These are phyloP conservation scores for Sinelater perroti DNA, from an alignment of 2,888 invertebrate species.

Conservation along the genomic window DNA sequence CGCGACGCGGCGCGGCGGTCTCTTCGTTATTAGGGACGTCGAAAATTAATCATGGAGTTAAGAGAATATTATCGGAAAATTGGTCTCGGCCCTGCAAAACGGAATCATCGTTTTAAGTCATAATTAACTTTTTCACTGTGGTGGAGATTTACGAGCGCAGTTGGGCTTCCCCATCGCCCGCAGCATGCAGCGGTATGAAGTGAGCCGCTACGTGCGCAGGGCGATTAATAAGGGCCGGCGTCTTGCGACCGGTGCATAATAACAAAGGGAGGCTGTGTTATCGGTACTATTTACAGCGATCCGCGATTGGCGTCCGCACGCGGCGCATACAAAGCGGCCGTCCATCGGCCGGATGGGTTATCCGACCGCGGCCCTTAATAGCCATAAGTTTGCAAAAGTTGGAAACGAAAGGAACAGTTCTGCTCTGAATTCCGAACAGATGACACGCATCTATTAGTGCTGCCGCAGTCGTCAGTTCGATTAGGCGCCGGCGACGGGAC, in stretches of 20 bases:
- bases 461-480: conserved; percentile 38
- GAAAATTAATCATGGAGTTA: conserved; percentile 43
- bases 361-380: conserved; percentile 28
- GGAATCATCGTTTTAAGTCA: conserved; percentile 44
- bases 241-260: conserved; percentile 38
- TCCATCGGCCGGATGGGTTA: conserved; percentile 25
- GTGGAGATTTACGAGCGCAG: conserved; percentile 39
- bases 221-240: conserved; percentile 39
- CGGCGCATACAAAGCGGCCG: conserved; percentile 38
- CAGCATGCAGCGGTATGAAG: conserved; percentile 16
- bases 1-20: conserved; percentile 36
- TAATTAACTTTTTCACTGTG: conserved; percentile 43
- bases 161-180: conserved; percentile 26
- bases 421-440: conserved; percentile 41
- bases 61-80: conserved; percentile 45
- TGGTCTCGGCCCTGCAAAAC: conserved; percentile 41
- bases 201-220: conserved; percentile 32
- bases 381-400: conserved; percentile 37
- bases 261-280: conserved; percentile 38
- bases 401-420: conserved; percentile 35
- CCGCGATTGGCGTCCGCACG: conserved; percentile 39
- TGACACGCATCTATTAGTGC: conserved; percentile 39
- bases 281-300: conserved; percentile 42
- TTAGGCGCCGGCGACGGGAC: conserved; percentile 38
- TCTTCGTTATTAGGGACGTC: conserved; percentile 39